Conservation (phyloP, 2,113 vertebrate species). For the Paradoxurus hermaphroditus region DNA sequence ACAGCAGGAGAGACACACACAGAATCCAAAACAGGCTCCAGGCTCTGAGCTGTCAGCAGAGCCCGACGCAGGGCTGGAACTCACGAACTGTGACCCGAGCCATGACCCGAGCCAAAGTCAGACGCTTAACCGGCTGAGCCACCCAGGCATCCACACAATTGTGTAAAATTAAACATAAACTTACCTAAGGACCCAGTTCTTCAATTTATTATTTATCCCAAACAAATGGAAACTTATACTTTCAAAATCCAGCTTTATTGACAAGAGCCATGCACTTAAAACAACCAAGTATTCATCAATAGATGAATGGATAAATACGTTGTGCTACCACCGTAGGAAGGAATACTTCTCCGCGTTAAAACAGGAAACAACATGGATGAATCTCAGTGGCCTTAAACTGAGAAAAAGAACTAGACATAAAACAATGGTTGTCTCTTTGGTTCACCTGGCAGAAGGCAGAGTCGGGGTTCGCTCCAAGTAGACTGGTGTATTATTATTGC, state of each 20-base stretch:
- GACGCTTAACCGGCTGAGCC: no score
- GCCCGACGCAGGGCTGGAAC: no score
- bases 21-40: no score
- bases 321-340: neutral
- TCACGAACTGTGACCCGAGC: no score
- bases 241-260: neutral
- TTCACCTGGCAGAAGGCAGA: conserved; percentile 34
- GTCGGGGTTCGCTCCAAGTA: neutral
- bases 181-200: neutral
- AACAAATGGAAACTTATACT: neutral
- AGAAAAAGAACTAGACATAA: neutral
- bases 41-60: no score
- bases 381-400: neutral
- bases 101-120: no score
- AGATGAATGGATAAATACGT: neutral
- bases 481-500: neutral
- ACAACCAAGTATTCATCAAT: neutral
- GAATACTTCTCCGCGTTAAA: neutral
- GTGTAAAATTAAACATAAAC: neutral
- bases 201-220: neutral
- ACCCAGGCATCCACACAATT: neutral
- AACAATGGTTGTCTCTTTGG: conserved; percentile 38
- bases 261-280: neutral
- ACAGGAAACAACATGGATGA: neutral
- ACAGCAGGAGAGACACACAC: no score